Evolutionary conservation across 2,113 vertebrate species (phyloP).

Genomic region (Xenopus tropicalis): UCB_Xtro_10.0 CM004446.2:93950501-93951000

Average conservation of each 20-base stretch:
- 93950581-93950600: conserved; percentile 1
- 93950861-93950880: conserved; percentile 91
- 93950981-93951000: conserved; percentile 60
- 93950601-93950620: conserved; percentile 22
- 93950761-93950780: conserved; percentile 82
- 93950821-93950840: conserved; percentile 84
- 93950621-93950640: conserved; percentile 84
- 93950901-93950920: conserved; percentile 85
- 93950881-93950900: conserved; percentile 94
- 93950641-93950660: conserved; percentile 85
- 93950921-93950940: conserved; percentile 70
- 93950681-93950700: conserved; percentile 58
- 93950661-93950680: conserved; percentile 88
- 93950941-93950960: conserved; percentile 61
- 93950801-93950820: conserved; percentile 86
- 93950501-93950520: neutral
- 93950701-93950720: conserved; percentile 67
- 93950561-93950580: neutral
- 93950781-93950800: conserved; percentile 86
- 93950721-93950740: conserved; percentile 49
- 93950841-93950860: conserved; percentile 87
- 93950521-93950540: neutral
- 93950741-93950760: conserved; percentile 77
- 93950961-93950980: conserved; percentile 50
- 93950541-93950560: neutral